phyloP scores from a whole-genome alignment of 2,797 vertebrate genomes.

The Microcaecilia unicolor region DNA sequence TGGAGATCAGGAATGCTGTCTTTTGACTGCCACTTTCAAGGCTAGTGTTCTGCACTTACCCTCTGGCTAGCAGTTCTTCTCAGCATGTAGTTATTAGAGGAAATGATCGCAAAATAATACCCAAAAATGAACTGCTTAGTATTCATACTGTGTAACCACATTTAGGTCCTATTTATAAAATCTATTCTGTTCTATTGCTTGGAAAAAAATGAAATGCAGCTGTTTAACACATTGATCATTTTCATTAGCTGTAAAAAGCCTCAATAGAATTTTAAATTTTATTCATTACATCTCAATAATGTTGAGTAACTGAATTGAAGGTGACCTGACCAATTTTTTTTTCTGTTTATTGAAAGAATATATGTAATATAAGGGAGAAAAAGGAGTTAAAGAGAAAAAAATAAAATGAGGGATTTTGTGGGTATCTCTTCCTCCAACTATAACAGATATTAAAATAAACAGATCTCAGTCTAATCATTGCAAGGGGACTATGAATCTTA shows the following conservation, averaged over 20 bases:
- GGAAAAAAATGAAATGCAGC: conserved; percentile 63
- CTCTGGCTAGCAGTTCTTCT: conserved; percentile 40
- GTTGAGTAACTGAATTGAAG: conserved; percentile 32
- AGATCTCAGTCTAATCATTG: conserved; percentile 14
- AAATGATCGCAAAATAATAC: conserved; percentile 57
- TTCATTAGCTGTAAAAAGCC: conserved; percentile 58
- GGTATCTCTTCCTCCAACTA: conserved; percentile 8
- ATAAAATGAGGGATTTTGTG: conserved; percentile 5
- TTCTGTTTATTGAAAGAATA: conserved; percentile 14
- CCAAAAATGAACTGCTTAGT: conserved; percentile 57
- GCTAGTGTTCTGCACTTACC: conserved; percentile 27
- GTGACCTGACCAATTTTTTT: conserved; percentile 36
- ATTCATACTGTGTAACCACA: conserved; percentile 51
- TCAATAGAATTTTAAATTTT: conserved; percentile 52
- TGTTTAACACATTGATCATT: conserved; percentile 63
- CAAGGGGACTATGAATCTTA: conserved; percentile 3
- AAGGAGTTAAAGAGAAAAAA: conserved; percentile 17
- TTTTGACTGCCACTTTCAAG: too few species aligned
- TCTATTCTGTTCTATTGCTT: conserved; percentile 55
- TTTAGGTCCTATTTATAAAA: conserved; percentile 70
- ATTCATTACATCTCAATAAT: conserved; percentile 49
- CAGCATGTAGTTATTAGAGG: conserved; percentile 44
- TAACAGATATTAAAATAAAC: conserved; percentile 18
- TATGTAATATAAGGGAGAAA: conserved; percentile 2
- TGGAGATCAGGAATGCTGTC: too few species aligned